Evolutionary conservation across 2,113 vertebrate species (phyloP).

Genomic region (Hippocampus zosterae): DNA sequence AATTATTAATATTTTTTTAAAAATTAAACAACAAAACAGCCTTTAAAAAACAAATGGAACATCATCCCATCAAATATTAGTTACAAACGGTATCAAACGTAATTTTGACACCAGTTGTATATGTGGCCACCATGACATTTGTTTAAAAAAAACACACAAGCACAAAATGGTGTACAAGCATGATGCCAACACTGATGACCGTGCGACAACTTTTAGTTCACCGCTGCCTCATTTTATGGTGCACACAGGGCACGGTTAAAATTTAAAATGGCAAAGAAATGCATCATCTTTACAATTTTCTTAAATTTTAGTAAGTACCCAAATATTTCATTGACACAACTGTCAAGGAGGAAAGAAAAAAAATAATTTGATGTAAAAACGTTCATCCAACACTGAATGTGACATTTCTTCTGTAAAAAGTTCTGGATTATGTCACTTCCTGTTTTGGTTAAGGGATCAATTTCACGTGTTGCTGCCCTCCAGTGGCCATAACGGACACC

Average conservation of each 20-base stretch:
- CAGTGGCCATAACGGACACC: background rate
- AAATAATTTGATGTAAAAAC: conserved; percentile 45
- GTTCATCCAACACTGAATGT: conserved; percentile 38
- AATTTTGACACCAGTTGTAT: conserved; percentile 24
- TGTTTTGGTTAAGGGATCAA: background rate
- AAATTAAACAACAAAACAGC: conserved; percentile 18
- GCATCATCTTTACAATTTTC: conserved; percentile 25
- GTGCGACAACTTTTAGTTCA: background rate
- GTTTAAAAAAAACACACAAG: conserved; percentile 4
- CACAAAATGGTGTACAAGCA: conserved; percentile 6
- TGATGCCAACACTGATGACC: background rate
- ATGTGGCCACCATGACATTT: conserved; percentile 36
- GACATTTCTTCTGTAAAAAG: conserved; percentile 31
- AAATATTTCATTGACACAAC: conserved; percentile 31
- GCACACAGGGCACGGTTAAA: conserved; percentile 18
- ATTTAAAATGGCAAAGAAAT: conserved; percentile 35
- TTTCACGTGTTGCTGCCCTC: conserved; percentile 4
- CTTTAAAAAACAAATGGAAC: conserved; percentile 20
- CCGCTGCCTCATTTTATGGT: background rate
- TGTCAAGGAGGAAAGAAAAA: conserved; percentile 44
- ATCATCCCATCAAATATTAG: conserved; percentile 8
- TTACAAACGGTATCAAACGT: conserved; percentile 7
- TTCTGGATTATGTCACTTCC: conserved; percentile 24
- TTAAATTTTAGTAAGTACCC: conserved; percentile 11
- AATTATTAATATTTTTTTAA: conserved; percentile 29